Conservation (phyloP, 2,797 vertebrate species). For the Siniperca obscura region DNA sequence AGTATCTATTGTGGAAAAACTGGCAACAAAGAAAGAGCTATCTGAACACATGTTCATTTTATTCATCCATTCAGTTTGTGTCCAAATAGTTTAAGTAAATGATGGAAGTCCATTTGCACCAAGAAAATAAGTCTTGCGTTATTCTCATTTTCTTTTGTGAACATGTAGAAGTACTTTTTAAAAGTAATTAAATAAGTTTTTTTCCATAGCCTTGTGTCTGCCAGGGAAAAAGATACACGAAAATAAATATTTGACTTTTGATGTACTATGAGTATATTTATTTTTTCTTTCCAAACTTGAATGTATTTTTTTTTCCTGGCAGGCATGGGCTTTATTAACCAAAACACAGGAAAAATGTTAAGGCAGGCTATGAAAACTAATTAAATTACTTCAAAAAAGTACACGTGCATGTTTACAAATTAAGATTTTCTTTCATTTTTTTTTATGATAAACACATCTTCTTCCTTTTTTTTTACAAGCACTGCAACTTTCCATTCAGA, state of each 20-base stretch:
- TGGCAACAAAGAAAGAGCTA: too few species aligned
- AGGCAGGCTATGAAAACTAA: background rate
- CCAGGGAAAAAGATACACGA: background rate
- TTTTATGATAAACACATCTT: background rate
- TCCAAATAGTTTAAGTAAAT: background rate
- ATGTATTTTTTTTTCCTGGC: background rate
- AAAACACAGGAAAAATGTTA: too few species aligned
- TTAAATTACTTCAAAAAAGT: background rate
- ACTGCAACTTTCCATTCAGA: background rate
- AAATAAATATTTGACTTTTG: background rate
- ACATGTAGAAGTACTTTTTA: background rate
- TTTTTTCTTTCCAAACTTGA: background rate
- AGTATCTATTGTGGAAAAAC: background rate
- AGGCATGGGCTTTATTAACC: background rate
- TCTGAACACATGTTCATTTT: background rate
- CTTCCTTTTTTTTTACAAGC: constrained; percentile 2
- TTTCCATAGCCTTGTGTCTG: background rate
- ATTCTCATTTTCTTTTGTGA: background rate
- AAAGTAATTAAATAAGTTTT: background rate
- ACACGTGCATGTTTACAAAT: too few species aligned
- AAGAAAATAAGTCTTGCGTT: background rate
- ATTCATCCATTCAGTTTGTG: background rate
- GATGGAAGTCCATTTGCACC: background rate
- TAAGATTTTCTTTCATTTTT: background rate
- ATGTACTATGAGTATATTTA: background rate